Evolutionary conservation across 2,113 vertebrate genomes (phyloP).

Genomic region (Vulpes vulpes): DNA sequence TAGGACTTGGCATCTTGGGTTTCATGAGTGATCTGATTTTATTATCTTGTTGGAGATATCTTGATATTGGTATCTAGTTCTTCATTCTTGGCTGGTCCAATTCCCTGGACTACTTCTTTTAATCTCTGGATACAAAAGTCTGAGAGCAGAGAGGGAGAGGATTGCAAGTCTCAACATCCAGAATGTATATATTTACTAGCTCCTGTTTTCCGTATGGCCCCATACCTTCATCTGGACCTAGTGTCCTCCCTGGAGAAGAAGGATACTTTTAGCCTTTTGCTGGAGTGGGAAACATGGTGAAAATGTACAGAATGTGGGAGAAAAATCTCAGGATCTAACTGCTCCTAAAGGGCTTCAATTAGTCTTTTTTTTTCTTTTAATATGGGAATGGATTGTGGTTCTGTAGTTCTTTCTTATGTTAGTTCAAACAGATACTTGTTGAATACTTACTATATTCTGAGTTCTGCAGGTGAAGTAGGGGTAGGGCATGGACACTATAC

Average conservation of each 20-base stretch:
- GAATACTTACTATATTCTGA: not conserved
- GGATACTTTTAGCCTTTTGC: constrained; percentile 27
- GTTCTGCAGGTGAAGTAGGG: not conserved
- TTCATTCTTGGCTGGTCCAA: not conserved
- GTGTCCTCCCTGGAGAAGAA: not conserved
- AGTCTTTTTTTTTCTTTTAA: not conserved
- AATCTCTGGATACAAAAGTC: not conserved
- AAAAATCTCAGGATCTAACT: constrained; percentile 15
- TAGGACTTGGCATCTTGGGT: not conserved
- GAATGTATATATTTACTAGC: not conserved
- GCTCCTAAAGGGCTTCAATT: not conserved
- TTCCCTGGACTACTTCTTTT: not conserved
- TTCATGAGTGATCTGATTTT: constrained; percentile 16
- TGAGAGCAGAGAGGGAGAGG: not conserved
- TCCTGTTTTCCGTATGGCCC: not conserved
- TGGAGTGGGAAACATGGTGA: not conserved
- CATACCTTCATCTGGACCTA: not conserved
- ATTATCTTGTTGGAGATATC: not conserved
- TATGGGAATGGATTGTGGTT: not conserved
- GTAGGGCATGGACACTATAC: not conserved
- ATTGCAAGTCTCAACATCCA: not conserved
- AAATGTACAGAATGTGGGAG: not conserved
- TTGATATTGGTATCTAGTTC: not conserved
- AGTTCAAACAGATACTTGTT: not conserved
- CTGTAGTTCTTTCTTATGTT: constrained; percentile 24